Conservation (phyloP, 2,113 vertebrate genomes). For the Azemiops feae region DNA sequence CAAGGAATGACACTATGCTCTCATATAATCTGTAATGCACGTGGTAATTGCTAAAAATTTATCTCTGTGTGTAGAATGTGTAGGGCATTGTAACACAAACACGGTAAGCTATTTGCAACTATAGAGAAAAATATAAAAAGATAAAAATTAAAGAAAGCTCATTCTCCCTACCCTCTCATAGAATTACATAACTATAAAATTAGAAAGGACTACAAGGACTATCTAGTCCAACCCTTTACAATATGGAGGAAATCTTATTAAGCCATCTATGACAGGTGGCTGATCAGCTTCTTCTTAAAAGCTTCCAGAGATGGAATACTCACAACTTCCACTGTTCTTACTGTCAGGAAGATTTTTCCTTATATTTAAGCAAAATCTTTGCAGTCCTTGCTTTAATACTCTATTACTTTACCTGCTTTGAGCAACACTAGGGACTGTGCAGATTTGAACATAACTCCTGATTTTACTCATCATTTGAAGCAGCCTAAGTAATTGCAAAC, state of each 20-base stretch:
- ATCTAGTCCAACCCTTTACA: not conserved
- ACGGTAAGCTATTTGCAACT: not conserved
- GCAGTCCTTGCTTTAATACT: not conserved
- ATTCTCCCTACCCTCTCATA: not conserved
- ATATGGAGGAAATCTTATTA: not conserved
- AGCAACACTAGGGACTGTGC: not conserved
- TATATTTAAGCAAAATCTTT: not conserved
- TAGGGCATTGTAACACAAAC: too few relatives aligned
- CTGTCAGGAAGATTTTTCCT: not conserved
- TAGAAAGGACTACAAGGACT: not conserved
- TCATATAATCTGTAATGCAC: not conserved
- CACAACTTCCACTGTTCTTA: not conserved
- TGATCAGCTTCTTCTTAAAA: not conserved
- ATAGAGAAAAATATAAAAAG: not conserved
- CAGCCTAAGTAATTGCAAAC: not conserved
- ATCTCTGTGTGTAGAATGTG: not conserved
- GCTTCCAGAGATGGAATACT: not conserved
- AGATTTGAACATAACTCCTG: not conserved
- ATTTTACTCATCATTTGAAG: not conserved
- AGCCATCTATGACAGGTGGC: not conserved
- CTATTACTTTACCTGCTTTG: not conserved
- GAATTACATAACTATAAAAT: not conserved
- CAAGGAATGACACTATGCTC: not conserved
- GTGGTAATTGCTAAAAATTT: too few relatives aligned
- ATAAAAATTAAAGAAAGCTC: not conserved